These are phyloP conservation scores for Tragelaphus buxtoni DNA, from an alignment of 2,113 vertebrate species.

Conservation along the genomic window DNA sequence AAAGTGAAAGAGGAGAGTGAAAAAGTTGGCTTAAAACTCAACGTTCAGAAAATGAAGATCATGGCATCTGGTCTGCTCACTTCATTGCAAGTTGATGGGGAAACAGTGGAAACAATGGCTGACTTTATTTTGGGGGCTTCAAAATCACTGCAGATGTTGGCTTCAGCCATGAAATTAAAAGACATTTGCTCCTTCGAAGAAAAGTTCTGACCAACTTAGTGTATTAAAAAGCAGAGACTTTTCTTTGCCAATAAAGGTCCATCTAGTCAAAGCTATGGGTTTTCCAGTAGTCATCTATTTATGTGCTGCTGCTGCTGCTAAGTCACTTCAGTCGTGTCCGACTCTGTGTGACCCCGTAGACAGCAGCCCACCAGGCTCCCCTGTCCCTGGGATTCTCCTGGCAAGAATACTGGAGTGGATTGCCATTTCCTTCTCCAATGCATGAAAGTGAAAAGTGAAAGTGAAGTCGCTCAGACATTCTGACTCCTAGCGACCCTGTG, in stretches of 20 bases:
- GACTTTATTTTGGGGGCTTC: background rate
- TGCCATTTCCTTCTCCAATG: too few relatives aligned
- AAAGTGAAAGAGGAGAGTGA: background rate
- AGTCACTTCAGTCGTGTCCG: too few relatives aligned
- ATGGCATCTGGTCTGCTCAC: background rate
- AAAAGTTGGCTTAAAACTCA: background rate
- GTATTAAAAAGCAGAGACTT: background rate
- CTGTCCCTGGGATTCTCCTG: too few relatives aligned
- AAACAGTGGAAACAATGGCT: background rate
- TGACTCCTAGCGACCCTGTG: too few relatives aligned
- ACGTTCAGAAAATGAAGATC: background rate
- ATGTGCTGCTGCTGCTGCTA: background rate
- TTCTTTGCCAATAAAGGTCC: background rate
- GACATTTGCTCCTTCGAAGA: background rate
- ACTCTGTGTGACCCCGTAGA: too few relatives aligned
- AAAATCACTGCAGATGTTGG: background rate
- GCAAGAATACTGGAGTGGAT: too few relatives aligned
- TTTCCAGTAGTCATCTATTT: background rate
- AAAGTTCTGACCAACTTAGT: background rate
- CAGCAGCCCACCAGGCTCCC: too few relatives aligned
- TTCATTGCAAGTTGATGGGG: background rate
- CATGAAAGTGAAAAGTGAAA: too few relatives aligned
- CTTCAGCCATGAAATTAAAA: background rate
- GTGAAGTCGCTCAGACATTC: too few relatives aligned
- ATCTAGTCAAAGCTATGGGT: background rate